Evolutionary conservation across 2,113 vertebrate species (phyloP), one percentile per base, ranked within the genome.

Genomic region (Hemiprocne comata): DNA sequence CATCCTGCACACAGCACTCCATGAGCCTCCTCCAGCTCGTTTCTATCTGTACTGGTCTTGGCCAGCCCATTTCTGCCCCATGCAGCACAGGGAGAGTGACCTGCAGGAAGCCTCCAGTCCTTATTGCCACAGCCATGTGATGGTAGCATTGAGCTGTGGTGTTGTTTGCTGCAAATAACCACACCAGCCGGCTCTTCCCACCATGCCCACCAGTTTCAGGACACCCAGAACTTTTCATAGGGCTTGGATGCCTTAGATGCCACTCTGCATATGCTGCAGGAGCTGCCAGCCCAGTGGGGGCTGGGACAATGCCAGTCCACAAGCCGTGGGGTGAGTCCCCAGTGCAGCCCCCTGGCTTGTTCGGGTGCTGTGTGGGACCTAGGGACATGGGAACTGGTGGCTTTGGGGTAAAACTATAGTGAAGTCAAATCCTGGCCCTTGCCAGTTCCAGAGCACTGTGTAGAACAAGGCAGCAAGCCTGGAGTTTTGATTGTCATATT

Each of bases 271-370:
- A 42, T 9, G 15, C 55, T 23, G 60, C 31, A 8, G 81, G 60
- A 86, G 72, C 50, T 0, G 0, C 46, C 11, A 5, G 21, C 28
- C 24, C 7, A 0, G 14, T 38, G 79, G 25, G 3, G 42, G 57
- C 40, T 28, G 71, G 6, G 33, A 33, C 65, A 5, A 1, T 62
- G 76, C 19, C 46, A 13, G 4, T 24, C 42, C 40, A 21, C 0
- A 9, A 40, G 46, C n/a, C 4, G 2, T 1, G 54, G 61, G 40
- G 17, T 20, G 84, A 73, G 53, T 25, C 25, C 48, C 46, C 40
- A 46, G 40, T 7, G 6, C 62, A 26, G 17, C 18, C 51, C 57
- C 75, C 38, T 7, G 6, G 21, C 26, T 46, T 29, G 58, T 17
- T 46, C 0, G 1, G 53, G 31, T 44, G 36, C 67, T 69, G 13